Evolutionary conservation across 1,140 invertebrate genomes (phyloP).

Genomic region (Drosophila lacteicornis): DNA sequence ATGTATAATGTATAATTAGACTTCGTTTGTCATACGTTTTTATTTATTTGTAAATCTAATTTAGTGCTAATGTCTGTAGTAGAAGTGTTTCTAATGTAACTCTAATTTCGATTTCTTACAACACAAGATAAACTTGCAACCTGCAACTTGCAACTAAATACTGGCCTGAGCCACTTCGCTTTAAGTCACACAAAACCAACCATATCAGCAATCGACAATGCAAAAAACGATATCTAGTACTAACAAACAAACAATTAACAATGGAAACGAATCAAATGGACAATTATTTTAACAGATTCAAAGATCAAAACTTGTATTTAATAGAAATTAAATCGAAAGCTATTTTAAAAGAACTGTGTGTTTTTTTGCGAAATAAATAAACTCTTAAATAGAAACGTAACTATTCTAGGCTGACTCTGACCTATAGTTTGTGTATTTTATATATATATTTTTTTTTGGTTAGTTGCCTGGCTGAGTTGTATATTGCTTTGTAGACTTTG

Average conservation of each 20-base stretch:
- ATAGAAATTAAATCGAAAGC: slow-evolving; percentile 38
- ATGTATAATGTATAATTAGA: slow-evolving; percentile 38
- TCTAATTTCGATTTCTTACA: slow-evolving; percentile 29
- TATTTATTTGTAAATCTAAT: slow-evolving; percentile 46
- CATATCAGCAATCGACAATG: slow-evolving; percentile 80
- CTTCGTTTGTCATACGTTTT: slow-evolving; percentile 27
- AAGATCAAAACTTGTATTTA: slow-evolving; percentile 31
- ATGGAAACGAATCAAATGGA: slow-evolving; percentile 42
- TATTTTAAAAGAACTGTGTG: slow-evolving; percentile 36
- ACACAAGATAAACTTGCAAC: slow-evolving; percentile 7
- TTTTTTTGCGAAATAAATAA: slow-evolving; percentile 39
- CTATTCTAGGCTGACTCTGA: slow-evolving; percentile 14
- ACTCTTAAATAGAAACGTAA: slow-evolving; percentile 34
- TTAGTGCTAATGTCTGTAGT: slow-evolving; percentile 26
- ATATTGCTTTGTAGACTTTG: slow-evolving; percentile 51
- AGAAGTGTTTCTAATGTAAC: slow-evolving; percentile 23
- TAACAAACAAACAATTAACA: slow-evolving; percentile 38
- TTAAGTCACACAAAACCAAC: slow-evolving; percentile 46
- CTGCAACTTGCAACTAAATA: slow-evolving; percentile 21
- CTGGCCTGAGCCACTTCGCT: slow-evolving; percentile 46
- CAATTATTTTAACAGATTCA: slow-evolving; percentile 47
- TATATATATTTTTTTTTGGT: slow-evolving; percentile 24
- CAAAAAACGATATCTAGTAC: slow-evolving; percentile 44
- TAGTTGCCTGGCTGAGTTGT: slow-evolving; percentile 35
- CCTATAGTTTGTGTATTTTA: slow-evolving; percentile 3